A percentile compares a stretch with the other conserved stretches of the same genome.
Evolutionary conservation across 2,888 invertebrate genomes (phyloP).

Genomic region (Pseudococcus longispinus): DNA sequence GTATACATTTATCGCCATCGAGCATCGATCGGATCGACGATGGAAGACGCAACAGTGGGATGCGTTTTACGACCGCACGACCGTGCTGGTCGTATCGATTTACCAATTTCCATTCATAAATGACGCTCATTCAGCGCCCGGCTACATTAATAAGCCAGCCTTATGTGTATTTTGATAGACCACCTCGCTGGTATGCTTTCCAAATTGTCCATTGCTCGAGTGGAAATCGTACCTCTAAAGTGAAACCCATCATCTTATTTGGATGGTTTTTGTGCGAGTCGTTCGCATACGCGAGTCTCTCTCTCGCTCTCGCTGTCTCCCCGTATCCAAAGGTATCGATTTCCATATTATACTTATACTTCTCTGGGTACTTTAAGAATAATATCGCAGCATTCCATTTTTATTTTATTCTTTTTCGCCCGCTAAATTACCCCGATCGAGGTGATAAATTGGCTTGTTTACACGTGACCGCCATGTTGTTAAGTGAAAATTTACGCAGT

Average conservation of each 20-base stretch:
- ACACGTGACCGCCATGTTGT: conserved; percentile 5
- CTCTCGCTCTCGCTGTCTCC: too few species aligned
- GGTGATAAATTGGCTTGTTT: conserved; percentile 20
- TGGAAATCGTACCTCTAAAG: not conserved
- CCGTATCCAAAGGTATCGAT: not conserved
- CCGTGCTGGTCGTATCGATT: not conserved
- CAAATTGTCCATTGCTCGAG: not conserved
- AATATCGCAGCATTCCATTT: not conserved
- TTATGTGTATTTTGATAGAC: not conserved
- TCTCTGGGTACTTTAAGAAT: not conserved
- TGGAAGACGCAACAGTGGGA: not conserved
- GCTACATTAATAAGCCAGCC: not conserved
- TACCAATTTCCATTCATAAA: conserved; percentile 25
- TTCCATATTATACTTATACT: not conserved
- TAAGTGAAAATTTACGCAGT: not conserved
- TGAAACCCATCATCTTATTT: not conserved
- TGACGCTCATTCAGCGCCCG: not conserved
- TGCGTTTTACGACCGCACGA: conserved; percentile 4
- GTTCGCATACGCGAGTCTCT: too few species aligned
- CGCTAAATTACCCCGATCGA: not conserved
- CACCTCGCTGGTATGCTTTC: not conserved
- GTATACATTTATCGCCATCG: not conserved
- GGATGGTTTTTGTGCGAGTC: too few species aligned
- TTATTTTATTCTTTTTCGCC: not conserved
- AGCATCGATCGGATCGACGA: not conserved